These are phyloP conservation scores for Aphyosemion australe DNA, from an alignment of 2,113 vertebrate species.

Conservation along the genomic window DNA sequence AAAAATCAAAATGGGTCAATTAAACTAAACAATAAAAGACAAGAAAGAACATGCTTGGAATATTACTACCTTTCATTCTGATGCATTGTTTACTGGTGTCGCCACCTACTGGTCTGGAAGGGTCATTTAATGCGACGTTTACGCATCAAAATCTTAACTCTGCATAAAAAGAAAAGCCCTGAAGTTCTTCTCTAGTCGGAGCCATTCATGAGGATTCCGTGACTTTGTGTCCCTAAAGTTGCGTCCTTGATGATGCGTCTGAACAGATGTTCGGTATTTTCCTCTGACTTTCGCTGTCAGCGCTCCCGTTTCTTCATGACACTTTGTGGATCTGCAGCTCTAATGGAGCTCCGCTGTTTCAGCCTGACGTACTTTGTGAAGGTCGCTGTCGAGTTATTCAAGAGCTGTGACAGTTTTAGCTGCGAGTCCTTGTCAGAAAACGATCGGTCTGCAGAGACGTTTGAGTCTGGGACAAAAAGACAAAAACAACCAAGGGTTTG, in stretches of 20 bases:
- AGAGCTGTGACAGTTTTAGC: too few relatives aligned
- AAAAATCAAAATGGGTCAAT: too few relatives aligned
- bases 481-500: background rate
- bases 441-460: background rate
- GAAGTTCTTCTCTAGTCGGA: background rate
- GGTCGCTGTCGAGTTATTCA: constrained; percentile 34
- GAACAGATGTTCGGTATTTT: constrained; percentile 5
- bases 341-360: constrained; percentile 29
- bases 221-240: background rate
- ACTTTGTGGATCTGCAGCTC: constrained; percentile 30
- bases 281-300: constrained; percentile 21
- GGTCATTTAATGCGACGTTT: too few relatives aligned
- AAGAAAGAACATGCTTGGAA: too few relatives aligned
- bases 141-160: too few relatives aligned
- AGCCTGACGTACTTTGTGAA: constrained; percentile 19
- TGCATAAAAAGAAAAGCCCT: too few relatives aligned
- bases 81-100: too few relatives aligned
- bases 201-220: background rate
- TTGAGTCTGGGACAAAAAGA: background rate
- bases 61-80: too few relatives aligned
- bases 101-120: too few relatives aligned
- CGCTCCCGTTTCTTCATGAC: constrained; percentile 11
- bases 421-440: constrained; percentile 26
- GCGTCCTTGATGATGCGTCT: background rate
- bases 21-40: too few relatives aligned